Evolutionary conservation across 2,888 invertebrate genomes (phyloP), one percentile per base, ranked within the genome.

Genomic region (Apamea sordens): DNA sequence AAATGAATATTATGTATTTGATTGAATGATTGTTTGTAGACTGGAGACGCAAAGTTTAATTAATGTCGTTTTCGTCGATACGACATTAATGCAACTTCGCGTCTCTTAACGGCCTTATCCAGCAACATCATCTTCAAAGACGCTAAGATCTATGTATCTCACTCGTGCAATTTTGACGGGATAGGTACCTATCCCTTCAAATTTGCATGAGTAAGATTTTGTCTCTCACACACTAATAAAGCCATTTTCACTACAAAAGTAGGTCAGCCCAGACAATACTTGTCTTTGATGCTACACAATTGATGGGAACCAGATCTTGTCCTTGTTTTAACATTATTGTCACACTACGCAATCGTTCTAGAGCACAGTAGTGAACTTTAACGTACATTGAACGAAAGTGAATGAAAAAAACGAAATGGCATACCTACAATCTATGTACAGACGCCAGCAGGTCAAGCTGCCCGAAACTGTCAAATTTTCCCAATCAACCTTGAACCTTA

Each of bases 251-350:
- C 28, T 2, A 36, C 8, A 67, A 72, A 75, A 75, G 36, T 68
- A 50, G 64, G 80, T 64, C 56, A 77, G 1, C 61, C 15, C 28
- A 82, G 59, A 74, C 32, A 73, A 73, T 82, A 44, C 24, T 32
- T 50, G 10, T 56, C n/a, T 59, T 59, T 24, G 5, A 18, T 65
- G 41, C 13, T 7, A 64, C 32, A 83, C 70, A 77, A 70, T 69
- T 36, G 36, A 28, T 84, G 84, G 24, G 84, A 81, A 81, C 50
- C 15, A 65, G 15, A 59, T 65, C 47, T 81, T 65, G 5, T 50
- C 53, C 65, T 32, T 76, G 41, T 70, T 64, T 44, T 28, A 28
- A 64, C 24, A 64, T 64, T 24, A 50, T 56, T 53, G n/a, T 78
- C 28, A 21, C 28, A 69, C 32, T 6, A 21, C 0, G 69, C 10